Evolutionary conservation across 1,140 invertebrate species (phyloP).

Genomic region (Chelonus insularis): DNA sequence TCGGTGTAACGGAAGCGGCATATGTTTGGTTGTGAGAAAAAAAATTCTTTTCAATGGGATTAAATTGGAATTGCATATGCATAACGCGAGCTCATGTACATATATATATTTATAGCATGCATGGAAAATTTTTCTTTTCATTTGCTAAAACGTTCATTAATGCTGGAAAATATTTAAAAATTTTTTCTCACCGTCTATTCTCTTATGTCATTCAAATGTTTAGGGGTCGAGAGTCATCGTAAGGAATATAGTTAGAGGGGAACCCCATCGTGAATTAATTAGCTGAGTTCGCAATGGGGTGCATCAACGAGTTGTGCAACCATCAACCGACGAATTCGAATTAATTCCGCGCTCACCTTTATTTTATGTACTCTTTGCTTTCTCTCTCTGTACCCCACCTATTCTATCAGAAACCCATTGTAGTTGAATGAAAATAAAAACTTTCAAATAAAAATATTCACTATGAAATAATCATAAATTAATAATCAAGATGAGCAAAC

Average conservation of each 20-base stretch:
- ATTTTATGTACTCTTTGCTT: neutral
- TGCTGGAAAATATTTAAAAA: conserved; percentile 8
- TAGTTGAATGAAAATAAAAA: neutral
- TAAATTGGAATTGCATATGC: too few relatives aligned
- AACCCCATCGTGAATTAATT: conserved; percentile 53
- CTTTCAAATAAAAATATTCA: too few relatives aligned
- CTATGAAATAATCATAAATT: neutral
- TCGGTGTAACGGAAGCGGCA: neutral
- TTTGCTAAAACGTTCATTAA: neutral
- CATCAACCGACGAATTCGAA: conserved; percentile 14
- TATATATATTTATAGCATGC: neutral
- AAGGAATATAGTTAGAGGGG: conserved; percentile 18
- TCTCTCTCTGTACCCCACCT: neutral
- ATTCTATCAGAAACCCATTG: neutral
- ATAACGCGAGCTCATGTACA: too few relatives aligned
- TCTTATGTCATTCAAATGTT: conserved; percentile 11
- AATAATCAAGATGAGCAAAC: neutral
- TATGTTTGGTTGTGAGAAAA: too few relatives aligned
- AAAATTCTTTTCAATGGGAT: too few relatives aligned
- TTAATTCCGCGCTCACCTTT: neutral
- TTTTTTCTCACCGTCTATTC: neutral
- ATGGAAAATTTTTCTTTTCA: neutral
- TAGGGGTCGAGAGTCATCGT: conserved; percentile 7
- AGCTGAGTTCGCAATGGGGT: conserved; percentile 43
- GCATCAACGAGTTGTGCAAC: conserved; percentile 15